Conservation (phyloP, 1,140 invertebrate species). For the Aphis gossypii region DNA sequence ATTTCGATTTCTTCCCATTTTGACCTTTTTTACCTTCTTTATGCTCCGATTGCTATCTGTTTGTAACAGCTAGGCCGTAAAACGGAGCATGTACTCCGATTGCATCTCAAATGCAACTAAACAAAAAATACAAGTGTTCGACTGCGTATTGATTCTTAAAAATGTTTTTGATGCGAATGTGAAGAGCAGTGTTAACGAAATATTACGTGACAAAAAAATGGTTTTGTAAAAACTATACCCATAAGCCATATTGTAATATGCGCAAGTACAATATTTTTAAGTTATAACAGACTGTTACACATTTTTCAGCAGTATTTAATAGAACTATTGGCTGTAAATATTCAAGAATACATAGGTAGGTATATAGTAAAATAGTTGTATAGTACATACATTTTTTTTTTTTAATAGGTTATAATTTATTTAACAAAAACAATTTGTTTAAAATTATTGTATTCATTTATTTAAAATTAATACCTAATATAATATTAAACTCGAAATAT, state of each 20-base stretch:
- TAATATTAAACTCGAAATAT: constrained; percentile 23
- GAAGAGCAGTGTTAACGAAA: not conserved
- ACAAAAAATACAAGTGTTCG: not conserved
- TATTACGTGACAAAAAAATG: not conserved
- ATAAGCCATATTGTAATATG: not conserved
- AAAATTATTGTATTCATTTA: constrained; percentile 20
- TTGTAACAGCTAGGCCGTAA: not conserved
- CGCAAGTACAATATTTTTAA: not conserved
- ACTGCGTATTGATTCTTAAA: not conserved
- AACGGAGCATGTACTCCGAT: not conserved
- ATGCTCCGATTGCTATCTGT: not conserved
- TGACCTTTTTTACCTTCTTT: not conserved
- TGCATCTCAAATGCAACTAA: not conserved
- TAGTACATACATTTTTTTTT: too few relatives aligned
- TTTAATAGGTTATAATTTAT: not conserved
- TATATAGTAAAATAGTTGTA: too few relatives aligned
- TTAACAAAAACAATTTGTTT: not conserved
- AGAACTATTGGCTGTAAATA: not conserved
- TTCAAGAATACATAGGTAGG: too few relatives aligned
- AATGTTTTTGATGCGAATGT: not conserved
- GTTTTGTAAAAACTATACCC: not conserved
- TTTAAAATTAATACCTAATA: constrained; percentile 16
- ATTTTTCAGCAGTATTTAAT: not conserved
- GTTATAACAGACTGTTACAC: not conserved
- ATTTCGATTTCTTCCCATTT: not conserved